Conservation (phyloP, 2,888 invertebrate species). For the Mesodorylaimus sp. region DNA sequence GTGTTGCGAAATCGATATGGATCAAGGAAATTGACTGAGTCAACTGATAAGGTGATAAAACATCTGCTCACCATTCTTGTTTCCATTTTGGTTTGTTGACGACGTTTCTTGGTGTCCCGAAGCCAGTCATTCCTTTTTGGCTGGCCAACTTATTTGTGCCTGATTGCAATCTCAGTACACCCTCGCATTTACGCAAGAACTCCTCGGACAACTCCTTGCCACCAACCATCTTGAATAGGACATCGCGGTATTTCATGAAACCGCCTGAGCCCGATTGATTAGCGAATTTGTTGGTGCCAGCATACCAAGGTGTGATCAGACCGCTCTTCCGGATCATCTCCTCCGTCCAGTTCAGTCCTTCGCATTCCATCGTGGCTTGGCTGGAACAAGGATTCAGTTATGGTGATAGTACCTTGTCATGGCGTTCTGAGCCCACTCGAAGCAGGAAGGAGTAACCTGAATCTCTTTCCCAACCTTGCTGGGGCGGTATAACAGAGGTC, state of each 20-base stretch:
- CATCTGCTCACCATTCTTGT: constrained; percentile 25
- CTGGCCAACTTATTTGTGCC: constrained; percentile 39
- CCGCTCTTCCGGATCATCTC: constrained; percentile 25
- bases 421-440: too few species aligned
- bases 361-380: neutral
- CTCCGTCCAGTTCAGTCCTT: constrained; percentile 18
- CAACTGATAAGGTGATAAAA: too few species aligned
- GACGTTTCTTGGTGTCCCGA: constrained; percentile 35
- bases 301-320: constrained; percentile 27
- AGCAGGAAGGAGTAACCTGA: too few species aligned
- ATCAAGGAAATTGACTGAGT: too few species aligned
- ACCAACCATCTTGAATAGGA: constrained; percentile 6
- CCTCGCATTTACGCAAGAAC: neutral
- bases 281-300: constrained; percentile 29
- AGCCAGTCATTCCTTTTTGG: constrained; percentile 39
- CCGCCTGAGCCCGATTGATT: constrained; percentile 20
- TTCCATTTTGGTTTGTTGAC: constrained; percentile 23
- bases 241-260: constrained; percentile 6
- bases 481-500: too few species aligned
- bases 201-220: constrained; percentile 9
- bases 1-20: too few species aligned
- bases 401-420: too few species aligned
- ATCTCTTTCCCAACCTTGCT: too few species aligned
- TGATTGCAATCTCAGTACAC: constrained; percentile 35
- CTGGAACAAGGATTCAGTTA: too few species aligned